Evolutionary conservation across 2,113 vertebrate species (phyloP).

Genomic region (Herpetotheres cachinnans): DNA sequence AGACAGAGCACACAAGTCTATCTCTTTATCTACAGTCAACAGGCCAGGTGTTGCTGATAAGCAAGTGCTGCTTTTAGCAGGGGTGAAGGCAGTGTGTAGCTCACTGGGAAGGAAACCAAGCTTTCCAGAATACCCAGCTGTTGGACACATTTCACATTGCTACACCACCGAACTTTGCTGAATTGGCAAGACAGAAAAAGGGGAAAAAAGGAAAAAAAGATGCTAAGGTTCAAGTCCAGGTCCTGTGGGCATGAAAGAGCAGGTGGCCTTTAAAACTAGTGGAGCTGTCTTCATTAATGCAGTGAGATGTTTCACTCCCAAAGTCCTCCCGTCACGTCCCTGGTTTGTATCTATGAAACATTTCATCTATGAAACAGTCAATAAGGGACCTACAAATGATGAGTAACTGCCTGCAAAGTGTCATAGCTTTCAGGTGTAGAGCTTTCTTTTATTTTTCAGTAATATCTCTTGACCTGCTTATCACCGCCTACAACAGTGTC

Average conservation of each 20-base stretch:
- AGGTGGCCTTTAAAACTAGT: background rate
- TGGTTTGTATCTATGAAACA: background rate
- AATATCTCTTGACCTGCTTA: background rate
- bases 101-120: background rate
- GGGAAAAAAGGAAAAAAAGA: background rate
- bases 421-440: background rate
- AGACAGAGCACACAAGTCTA: background rate
- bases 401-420: background rate
- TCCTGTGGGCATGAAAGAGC: background rate
- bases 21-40: background rate
- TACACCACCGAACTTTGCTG: background rate
- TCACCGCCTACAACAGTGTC: background rate
- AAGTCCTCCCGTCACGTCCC: background rate
- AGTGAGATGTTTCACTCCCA: rapidly evolving
- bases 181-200: background rate
- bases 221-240: background rate
- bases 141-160: background rate
- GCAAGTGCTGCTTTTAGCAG: background rate
- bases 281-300: background rate
- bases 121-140: background rate
- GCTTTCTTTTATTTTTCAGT: background rate
- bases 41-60: background rate
- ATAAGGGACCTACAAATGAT: background rate
- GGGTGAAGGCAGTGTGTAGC: background rate
- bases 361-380: background rate